Percentiles rank a stretch among this genome's conserved stretches.
Evolutionary conservation across 1,140 invertebrate species (phyloP).

Genomic region (Tenebrio molitor): DNA sequence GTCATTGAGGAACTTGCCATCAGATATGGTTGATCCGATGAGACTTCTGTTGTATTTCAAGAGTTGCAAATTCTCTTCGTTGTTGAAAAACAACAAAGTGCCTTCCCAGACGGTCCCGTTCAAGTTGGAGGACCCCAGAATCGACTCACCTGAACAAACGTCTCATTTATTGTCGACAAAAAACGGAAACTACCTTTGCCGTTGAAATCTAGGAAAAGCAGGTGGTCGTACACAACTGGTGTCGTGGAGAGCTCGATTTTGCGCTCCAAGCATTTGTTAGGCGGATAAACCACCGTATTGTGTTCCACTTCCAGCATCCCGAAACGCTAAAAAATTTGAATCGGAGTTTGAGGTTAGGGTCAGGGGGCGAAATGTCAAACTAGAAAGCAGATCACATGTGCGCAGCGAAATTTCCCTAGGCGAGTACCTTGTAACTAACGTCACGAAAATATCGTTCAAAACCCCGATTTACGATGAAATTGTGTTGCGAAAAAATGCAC

Average conservation of each 20-base stretch:
- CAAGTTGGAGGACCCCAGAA: constrained; percentile 56
- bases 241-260: constrained; percentile 48
- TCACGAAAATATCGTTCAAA: constrained; percentile 4
- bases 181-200: too few species aligned
- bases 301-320: constrained; percentile 13
- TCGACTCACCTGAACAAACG: too few species aligned
- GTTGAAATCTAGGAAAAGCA: constrained; percentile 59
- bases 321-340: neutral
- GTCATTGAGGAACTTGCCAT: constrained; percentile 58
- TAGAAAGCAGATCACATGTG: constrained; percentile 7
- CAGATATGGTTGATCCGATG: constrained; percentile 52
- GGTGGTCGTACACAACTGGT: constrained; percentile 54
- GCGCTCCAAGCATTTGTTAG: constrained; percentile 57
- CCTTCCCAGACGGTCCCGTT: constrained; percentile 58
- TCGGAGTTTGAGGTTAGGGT: constrained; percentile 19
- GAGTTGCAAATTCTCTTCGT: constrained; percentile 43
- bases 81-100: constrained; percentile 53
- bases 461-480: neutral
- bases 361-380: neutral
- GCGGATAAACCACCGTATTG: constrained; percentile 51
- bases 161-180: too few species aligned
- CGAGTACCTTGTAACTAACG: constrained; percentile 4
- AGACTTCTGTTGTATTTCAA: constrained; percentile 52
- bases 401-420: neutral
- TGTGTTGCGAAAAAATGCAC: constrained; percentile 1